These are phyloP conservation scores for Autographa gamma DNA, from an alignment of 2,888 invertebrate species.

Conservation along the genomic window DNA sequence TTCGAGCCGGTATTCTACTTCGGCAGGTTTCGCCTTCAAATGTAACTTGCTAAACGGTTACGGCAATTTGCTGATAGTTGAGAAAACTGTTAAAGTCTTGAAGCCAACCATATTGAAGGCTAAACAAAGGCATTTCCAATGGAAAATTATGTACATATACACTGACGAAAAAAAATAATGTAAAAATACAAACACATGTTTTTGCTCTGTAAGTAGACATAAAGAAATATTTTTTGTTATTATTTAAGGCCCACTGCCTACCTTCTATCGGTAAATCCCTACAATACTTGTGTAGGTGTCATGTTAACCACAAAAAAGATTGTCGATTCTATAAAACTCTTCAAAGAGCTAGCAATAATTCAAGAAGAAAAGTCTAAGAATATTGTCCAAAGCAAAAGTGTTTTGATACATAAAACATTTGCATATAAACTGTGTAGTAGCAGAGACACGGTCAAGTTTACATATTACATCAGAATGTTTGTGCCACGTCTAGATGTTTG, in stretches of 20 bases:
- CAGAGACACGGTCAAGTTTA: background rate
- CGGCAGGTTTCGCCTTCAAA: background rate
- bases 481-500: background rate
- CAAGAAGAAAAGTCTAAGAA: background rate
- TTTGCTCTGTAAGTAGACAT: no score
- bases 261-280: no score
- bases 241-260: no score
- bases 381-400: background rate
- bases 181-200: no score
- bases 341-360: background rate
- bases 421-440: background rate
- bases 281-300: no score
- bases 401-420: slow-evolving; percentile 1
- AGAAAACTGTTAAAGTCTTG: background rate
- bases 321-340: no score
- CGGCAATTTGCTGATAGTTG: background rate
- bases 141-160: no score
- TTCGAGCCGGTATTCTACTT: slow-evolving; percentile 3
- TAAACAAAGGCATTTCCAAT: no score
- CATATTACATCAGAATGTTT: slow-evolving; percentile 1
- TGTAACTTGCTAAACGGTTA: background rate
- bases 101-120: background rate
- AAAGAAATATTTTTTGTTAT: no score
- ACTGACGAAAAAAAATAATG: no score
- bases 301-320: no score